Evolutionary conservation across 35 echinoderm and acorn worm species (phyloP).

Genomic region (Lytechinus pictus): DNA sequence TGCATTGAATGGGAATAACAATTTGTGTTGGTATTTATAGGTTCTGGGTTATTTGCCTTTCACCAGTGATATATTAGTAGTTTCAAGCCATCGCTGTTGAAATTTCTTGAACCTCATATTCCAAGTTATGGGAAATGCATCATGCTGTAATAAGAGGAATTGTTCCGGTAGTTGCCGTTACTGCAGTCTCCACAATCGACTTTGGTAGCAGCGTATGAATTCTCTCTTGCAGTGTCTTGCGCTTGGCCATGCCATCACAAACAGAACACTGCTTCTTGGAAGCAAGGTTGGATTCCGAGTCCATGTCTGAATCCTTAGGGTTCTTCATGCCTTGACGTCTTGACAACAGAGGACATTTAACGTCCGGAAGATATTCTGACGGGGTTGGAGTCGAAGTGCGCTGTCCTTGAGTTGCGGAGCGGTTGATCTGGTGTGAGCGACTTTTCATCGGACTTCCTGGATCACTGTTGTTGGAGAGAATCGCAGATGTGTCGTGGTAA

Average conservation of each 20-base stretch:
- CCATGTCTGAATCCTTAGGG: neutral
- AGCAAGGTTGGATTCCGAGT: neutral
- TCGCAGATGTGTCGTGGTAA: neutral
- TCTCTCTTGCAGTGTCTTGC: neutral
- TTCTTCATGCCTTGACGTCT: neutral
- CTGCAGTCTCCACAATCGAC: neutral
- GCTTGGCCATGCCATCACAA: neutral
- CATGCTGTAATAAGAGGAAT: neutral
- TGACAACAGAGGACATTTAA: neutral
- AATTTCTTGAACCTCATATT: neutral
- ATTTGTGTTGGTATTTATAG: neutral
- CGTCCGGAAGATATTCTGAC: neutral
- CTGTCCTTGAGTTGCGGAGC: neutral
- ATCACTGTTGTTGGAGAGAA: neutral
- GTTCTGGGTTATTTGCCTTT: neutral
- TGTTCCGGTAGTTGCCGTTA: neutral
- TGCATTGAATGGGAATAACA: neutral
- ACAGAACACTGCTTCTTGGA: neutral
- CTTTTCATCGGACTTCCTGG: neutral
- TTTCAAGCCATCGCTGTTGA: neutral
- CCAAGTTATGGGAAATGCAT: neutral
- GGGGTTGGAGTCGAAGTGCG: neutral
- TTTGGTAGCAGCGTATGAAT: slow-evolving; percentile 13
- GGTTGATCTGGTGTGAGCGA: slow-evolving; percentile 1
- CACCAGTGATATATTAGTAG: neutral